These are phyloP conservation scores for Phyllotreta striolata DNA, from an alignment of 2,888 invertebrate genomes.

Conservation along the genomic window DNA sequence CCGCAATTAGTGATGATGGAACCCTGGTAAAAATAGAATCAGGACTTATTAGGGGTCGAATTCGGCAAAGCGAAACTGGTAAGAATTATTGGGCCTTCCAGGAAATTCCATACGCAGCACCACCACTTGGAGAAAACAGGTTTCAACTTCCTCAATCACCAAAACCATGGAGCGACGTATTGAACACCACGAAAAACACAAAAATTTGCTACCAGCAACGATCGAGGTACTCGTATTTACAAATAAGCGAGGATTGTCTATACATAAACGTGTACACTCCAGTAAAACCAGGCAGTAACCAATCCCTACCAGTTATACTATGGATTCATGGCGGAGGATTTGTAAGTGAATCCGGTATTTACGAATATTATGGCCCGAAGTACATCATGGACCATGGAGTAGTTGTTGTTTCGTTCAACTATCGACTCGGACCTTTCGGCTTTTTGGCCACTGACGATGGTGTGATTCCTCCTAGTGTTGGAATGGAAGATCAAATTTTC, in stretches of 20 bases:
- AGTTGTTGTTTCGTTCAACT: conserved; percentile 73
- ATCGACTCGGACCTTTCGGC: conserved; percentile 73
- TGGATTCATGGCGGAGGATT: conserved; percentile 59
- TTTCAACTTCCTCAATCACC: conserved; percentile 18
- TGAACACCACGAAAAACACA: conserved; percentile 25
- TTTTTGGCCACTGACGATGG: conserved; percentile 14
- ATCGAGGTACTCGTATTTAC: neutral
- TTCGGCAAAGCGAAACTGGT: too few species aligned
- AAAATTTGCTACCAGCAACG: conserved; percentile 35
- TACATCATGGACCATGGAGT: conserved; percentile 69
- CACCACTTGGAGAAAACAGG: too few species aligned
- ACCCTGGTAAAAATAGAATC: too few species aligned
- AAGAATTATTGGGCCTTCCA: too few species aligned
- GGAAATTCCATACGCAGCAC: too few species aligned
- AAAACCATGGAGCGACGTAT: conserved; percentile 23
- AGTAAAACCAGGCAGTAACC: conserved; percentile 22
- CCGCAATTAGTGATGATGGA: too few species aligned
- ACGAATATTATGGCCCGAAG: conserved; percentile 42
- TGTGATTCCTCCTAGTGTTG: conserved; percentile 3
- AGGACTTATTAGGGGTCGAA: too few species aligned
- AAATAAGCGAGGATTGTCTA: conserved; percentile 42
- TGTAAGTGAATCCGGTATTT: conserved; percentile 40
- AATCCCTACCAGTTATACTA: conserved; percentile 55
- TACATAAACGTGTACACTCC: conserved; percentile 40
- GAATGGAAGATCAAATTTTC: conserved; percentile 9